Evolutionary conservation across 2,888 invertebrate genomes (phyloP).

Genomic region (Caenorhabditis sp.): DNA sequence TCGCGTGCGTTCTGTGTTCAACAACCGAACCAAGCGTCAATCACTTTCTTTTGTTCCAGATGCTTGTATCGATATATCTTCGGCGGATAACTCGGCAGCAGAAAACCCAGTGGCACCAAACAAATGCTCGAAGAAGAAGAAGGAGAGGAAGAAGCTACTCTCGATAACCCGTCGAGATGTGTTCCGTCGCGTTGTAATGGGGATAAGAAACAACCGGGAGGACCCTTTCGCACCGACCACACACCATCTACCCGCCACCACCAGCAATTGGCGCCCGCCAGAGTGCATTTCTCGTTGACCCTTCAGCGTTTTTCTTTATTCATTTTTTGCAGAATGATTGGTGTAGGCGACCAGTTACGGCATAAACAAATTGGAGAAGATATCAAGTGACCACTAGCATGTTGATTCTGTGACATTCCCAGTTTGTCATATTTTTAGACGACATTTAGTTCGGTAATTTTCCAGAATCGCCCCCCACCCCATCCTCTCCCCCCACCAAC

Average conservation of each 20-base stretch:
- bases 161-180: constrained; percentile 40
- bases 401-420: no score
- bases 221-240: constrained; percentile 35
- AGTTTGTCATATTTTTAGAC: no score
- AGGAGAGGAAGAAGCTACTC: constrained; percentile 46
- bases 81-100: constrained; percentile 1
- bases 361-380: not conserved
- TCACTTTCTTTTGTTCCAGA: constrained; percentile 28
- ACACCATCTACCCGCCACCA: constrained; percentile 42
- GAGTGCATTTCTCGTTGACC: constrained; percentile 16
- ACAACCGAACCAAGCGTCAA: constrained; percentile 3
- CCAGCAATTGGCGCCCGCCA: constrained; percentile 42
- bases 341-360: not conserved
- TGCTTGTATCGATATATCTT: constrained; percentile 49
- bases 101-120: constrained; percentile 53
- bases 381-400: no score
- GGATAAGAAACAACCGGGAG: constrained; percentile 53
- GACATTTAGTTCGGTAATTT: no score
- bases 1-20: no score
- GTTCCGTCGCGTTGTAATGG: constrained; percentile 59
- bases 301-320: constrained; percentile 3
- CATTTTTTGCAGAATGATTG: constrained; percentile 2
- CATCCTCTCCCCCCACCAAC: no score
- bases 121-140: constrained; percentile 34
- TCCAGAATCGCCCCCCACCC: no score